Evolutionary conservation across 2,797 vertebrate species (phyloP), one percentile per base, ranked within the genome.

Genomic region (Echiichthys vipera): DNA sequence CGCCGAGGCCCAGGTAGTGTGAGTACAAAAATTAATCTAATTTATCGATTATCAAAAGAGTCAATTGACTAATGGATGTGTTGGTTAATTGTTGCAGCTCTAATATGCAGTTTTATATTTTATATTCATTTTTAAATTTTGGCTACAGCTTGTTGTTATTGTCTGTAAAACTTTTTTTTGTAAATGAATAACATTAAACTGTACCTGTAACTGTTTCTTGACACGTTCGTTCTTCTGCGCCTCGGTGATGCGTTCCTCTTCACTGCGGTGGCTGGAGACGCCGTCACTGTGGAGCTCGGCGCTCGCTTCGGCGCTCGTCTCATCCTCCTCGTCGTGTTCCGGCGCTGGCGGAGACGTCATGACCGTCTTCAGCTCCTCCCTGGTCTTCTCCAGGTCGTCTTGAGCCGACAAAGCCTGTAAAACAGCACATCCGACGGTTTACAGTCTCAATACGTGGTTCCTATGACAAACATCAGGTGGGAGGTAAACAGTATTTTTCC

Each of bases 311-410:
- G 94, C 96, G 17, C 85, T 96, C 24, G 94, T 95, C 65, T 98
- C 97, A 10, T 98, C 97, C 0, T 97, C 91, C 73, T 98, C 97
- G 2, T 97, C 96, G 0, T 97, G 94, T 3, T 98, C 97, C 0
- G 93, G 94, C 0, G 95, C 89, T 11, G 95, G 92, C 1, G 95
- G 95, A 5, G 92, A 86, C 1, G 92, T 95, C 94, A 97, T 97
- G 74, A 98, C 98, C 13, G 86, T 94, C 93, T 98, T 98, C 77
- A 99, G 91, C 88, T 99, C 98, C 85, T 98, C 97, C 93, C 96
- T 96, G 64, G 97, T 99, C 91, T 96, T 98, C 87, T 98, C 97
- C 90, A 99, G 93, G 90, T 99, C 97, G 12, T 98, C 98, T 74
- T 99, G 97, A 13, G 97, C 98, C 34, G 96, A 95, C 86, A 97